Conservation (phyloP, 2,888 invertebrate species). For the Dolomedes plantarius region DNA sequence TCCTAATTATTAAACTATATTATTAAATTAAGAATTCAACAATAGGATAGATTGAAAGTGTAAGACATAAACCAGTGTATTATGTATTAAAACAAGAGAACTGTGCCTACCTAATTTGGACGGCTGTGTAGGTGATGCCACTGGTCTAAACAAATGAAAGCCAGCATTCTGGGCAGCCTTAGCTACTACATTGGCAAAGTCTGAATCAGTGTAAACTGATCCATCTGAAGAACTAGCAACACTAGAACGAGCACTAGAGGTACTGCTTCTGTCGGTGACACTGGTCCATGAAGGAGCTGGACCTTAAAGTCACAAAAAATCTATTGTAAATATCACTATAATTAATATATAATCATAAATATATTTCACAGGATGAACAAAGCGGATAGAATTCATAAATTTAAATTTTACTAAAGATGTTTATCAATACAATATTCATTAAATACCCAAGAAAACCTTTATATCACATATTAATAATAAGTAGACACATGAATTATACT, state of each 20-base stretch:
- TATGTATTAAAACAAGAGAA: no score
- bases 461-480: no score
- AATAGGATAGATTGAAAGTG: no score
- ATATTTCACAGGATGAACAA: no score
- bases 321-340: background rate
- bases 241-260: conserved; percentile 76
- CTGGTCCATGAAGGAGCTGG: conserved; percentile 72
- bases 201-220: conserved; percentile 77
- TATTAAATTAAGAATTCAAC: no score
- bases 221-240: conserved; percentile 77
- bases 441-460: no score
- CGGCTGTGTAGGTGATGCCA: conserved; percentile 39
- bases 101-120: conserved; percentile 64
- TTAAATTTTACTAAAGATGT: no score
- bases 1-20: no score
- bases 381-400: no score
- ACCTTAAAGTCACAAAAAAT: conserved; percentile 32
- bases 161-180: conserved; percentile 78
- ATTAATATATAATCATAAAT: background rate
- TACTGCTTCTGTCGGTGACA: conserved; percentile 75
- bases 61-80: no score
- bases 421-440: no score
- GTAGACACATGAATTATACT: no score
- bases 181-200: conserved; percentile 78
- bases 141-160: conserved; percentile 71